These are phyloP conservation scores for Cerceris ruficornis DNA, from an alignment of 2,888 invertebrate species.

Conservation along the genomic window DNA sequence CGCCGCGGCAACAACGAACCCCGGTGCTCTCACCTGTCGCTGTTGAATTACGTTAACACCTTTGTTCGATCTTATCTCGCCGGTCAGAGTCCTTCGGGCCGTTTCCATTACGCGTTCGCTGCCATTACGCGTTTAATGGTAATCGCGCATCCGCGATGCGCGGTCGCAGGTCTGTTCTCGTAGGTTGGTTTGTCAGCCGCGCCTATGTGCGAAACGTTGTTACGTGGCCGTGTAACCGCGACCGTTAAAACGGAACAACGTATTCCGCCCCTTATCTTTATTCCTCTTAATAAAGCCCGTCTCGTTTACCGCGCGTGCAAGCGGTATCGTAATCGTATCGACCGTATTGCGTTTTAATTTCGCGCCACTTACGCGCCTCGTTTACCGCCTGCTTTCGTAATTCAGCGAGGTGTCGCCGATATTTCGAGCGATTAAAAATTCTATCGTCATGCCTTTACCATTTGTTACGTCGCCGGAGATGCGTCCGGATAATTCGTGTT, in stretches of 20 bases:
- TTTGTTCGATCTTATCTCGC: slow-evolving; percentile 72
- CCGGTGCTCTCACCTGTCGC: slow-evolving; percentile 66
- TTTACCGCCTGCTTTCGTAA: slow-evolving; percentile 11
- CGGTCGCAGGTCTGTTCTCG: slow-evolving; percentile 7
- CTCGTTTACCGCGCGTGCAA: slow-evolving; percentile 24
- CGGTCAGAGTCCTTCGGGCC: slow-evolving; percentile 63
- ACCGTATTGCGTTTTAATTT: slow-evolving; percentile 37
- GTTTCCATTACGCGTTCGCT: slow-evolving; percentile 54
- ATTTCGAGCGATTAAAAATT: slow-evolving; percentile 2
- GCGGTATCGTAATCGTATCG: slow-evolving; percentile 39
- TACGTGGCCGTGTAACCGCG: slow-evolving; percentile 33
- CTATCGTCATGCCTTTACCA: background rate
- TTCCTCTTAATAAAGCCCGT: slow-evolving; percentile 57
- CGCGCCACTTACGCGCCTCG: slow-evolving; percentile 29
- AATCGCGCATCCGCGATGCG: slow-evolving; percentile 57
- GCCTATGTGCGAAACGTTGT: slow-evolving; percentile 29
- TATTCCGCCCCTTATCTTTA: slow-evolving; percentile 57
- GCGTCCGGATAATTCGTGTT: too few species aligned
- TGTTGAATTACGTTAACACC: slow-evolving; percentile 71
- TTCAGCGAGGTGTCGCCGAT: background rate
- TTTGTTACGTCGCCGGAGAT: background rate
- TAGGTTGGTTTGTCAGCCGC: slow-evolving; percentile 35
- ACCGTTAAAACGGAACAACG: slow-evolving; percentile 15
- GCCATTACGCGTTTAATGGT: slow-evolving; percentile 66
- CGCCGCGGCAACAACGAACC: slow-evolving; percentile 32